A percentile compares a stretch with the other conserved stretches of the same genome.
These are phyloP conservation scores for Ornithoptera alexandrae DNA, from an alignment of 2,888 invertebrate genomes.

Conservation along the genomic window DNA sequence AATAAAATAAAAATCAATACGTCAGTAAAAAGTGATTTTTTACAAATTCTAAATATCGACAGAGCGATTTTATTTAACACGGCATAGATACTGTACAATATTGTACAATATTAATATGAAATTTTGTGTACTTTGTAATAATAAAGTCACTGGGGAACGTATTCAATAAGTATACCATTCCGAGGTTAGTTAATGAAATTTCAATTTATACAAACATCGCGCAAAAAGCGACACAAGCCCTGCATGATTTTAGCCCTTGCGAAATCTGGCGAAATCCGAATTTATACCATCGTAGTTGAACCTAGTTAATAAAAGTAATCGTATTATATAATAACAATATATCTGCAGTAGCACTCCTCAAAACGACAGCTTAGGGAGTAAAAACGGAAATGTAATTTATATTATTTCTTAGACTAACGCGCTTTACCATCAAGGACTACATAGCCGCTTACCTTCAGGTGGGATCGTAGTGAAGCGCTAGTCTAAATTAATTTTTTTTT, in stretches of 20 bases:
- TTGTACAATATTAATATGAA: neutral
- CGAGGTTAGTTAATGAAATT: neutral
- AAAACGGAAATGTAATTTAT: neutral
- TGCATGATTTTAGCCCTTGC: constrained; percentile 33
- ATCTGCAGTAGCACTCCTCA: neutral
- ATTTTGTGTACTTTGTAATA: constrained; percentile 11
- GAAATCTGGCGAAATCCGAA: constrained; percentile 16
- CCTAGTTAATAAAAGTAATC: neutral
- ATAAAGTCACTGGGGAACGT: neutral
- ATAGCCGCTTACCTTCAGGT: too few species aligned
- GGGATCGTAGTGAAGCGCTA: too few species aligned
- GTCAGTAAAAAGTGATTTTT: neutral
- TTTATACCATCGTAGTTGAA: constrained; percentile 12
- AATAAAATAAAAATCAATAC: neutral
- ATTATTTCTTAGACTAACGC: neutral
- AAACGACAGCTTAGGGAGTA: neutral
- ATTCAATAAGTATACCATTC: neutral
- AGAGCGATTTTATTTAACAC: constrained; percentile 6
- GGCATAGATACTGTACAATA: neutral
- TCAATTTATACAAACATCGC: neutral
- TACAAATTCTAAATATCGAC: constrained; percentile 13
- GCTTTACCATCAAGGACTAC: too few species aligned
- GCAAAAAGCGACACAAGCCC: constrained; percentile 22
- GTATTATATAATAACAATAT: neutral
- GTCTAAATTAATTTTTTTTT: neutral